A percentile compares a stretch with the other conserved stretches of the same genome.
Conservation (phyloP, 2,113 vertebrate genomes). For the Bos javanicus region DNA sequence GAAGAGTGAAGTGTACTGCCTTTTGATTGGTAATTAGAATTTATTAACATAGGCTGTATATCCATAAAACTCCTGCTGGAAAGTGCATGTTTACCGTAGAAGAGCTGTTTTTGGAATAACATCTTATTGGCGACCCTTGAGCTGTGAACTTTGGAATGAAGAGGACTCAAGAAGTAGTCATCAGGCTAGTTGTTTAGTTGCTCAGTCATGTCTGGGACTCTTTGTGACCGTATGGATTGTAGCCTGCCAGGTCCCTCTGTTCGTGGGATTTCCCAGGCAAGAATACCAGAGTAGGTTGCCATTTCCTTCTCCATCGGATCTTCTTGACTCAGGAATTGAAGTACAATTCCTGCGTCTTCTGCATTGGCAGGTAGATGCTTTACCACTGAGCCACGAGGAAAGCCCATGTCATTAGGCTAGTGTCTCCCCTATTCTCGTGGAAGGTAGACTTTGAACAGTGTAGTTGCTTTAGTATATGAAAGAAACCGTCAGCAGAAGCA, state of each 20-base stretch:
- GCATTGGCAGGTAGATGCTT: neutral
- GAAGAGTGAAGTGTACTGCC: neutral
- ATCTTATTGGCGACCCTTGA: neutral
- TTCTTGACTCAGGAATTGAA: neutral
- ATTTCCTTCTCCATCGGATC: neutral
- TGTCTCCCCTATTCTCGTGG: neutral
- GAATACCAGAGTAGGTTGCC: neutral
- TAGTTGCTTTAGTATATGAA: neutral
- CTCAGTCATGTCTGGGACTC: neutral
- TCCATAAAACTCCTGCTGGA: neutral
- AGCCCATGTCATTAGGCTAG: neutral
- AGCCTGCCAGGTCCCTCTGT: neutral
- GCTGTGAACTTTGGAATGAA: neutral
- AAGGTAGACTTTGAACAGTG: neutral
- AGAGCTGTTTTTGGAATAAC: neutral
- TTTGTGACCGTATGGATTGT: neutral
- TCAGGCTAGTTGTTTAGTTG: neutral
- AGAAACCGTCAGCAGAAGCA: neutral
- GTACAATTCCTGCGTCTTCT: neutral
- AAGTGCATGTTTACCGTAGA: neutral
- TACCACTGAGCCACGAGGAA: neutral
- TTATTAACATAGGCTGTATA: neutral
- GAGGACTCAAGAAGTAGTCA: neutral
- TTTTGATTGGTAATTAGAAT: neutral
- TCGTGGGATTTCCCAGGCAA: neutral